Percentiles rank a stretch among this genome's conserved stretches.
These are phyloP conservation scores for Acanthosepion pharaonis DNA, from an alignment of 2,888 invertebrate genomes.

Conservation along the genomic window DNA sequence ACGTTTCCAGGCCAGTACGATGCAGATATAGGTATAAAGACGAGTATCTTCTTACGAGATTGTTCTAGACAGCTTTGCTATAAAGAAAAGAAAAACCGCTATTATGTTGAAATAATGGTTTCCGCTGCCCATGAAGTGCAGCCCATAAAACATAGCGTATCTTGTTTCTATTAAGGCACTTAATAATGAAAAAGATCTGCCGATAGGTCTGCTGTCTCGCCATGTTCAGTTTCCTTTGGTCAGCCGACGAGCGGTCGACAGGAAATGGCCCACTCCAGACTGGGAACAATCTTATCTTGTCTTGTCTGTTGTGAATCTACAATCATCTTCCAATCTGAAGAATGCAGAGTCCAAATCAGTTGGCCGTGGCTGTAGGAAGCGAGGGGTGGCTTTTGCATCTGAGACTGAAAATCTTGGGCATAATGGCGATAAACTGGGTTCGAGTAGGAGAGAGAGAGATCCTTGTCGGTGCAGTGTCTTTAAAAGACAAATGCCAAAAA, in stretches of 20 bases:
- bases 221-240: neutral
- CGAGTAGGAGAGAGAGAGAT: neutral
- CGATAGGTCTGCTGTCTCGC: slow-evolving; percentile 33
- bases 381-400: neutral
- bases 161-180: slow-evolving; percentile 33
- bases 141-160: slow-evolving; percentile 33
- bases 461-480: neutral
- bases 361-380: neutral
- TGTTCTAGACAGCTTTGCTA: neutral
- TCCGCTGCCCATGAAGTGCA: slow-evolving; percentile 6
- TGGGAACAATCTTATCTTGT: slow-evolving; percentile 33
- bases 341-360: neutral
- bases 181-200: slow-evolving; percentile 22
- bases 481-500: neutral
- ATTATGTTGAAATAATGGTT: slow-evolving; percentile 22
- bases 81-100: neutral
- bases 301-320: slow-evolving; percentile 1
- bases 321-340: slow-evolving; percentile 21
- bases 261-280: slow-evolving; percentile 20
- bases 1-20: neutral
- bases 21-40: neutral
- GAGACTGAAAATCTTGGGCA: neutral
- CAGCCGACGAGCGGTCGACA: slow-evolving; percentile 21
- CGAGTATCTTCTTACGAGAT: neutral
- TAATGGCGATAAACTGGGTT: neutral